phyloP scores from a whole-genome alignment of 1,140 invertebrate genomes.

The Chionoecetes opilio region DNA sequence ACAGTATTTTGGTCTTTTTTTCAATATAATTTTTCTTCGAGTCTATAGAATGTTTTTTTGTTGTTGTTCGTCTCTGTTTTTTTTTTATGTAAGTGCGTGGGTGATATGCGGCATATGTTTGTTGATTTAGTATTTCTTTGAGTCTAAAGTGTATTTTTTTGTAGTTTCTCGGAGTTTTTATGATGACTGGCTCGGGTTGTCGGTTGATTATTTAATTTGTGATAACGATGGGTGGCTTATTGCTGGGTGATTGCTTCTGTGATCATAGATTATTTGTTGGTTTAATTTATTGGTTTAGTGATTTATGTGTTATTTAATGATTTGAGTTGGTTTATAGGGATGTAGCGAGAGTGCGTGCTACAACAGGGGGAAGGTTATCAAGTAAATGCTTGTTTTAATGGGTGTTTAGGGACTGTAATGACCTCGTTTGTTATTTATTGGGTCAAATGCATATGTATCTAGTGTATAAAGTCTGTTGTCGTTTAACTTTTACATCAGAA shows the following conservation, averaged over 20 bases:
- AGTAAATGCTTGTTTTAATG: too few relatives aligned
- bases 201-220: not conserved
- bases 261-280: not conserved
- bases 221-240: not conserved
- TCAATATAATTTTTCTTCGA: too few relatives aligned
- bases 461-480: not conserved
- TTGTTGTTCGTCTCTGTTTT: too few relatives aligned
- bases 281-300: not conserved
- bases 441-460: not conserved
- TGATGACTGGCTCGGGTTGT: not conserved
- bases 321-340: too few relatives aligned
- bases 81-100: too few relatives aligned
- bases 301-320: not conserved
- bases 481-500: not conserved
- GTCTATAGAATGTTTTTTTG: not conserved
- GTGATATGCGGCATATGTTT: too few relatives aligned
- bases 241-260: not conserved
- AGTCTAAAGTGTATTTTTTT: too few relatives aligned
- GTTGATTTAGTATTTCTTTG: too few relatives aligned
- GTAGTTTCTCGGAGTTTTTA: not conserved
- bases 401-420: not conserved
- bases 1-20: too few relatives aligned
- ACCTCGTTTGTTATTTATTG: not conserved
- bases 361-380: too few relatives aligned
- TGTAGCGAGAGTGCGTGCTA: too few relatives aligned